Percentiles rank a stretch among this genome's conserved stretches.
Evolutionary conservation across 2,113 vertebrate genomes (phyloP).

Genomic region (Labeo catla): DNA sequence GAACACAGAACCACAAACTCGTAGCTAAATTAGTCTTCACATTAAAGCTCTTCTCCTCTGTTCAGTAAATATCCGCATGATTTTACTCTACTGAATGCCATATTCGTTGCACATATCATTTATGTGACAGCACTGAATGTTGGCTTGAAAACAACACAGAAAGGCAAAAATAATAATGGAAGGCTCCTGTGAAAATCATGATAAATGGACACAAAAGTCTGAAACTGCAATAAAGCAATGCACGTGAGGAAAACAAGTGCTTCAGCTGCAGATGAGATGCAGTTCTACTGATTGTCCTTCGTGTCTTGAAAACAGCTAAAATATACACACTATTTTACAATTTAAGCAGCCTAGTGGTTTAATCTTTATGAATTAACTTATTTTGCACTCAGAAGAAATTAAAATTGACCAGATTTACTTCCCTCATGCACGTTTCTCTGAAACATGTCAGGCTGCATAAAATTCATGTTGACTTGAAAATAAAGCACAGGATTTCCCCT

Average conservation of each 20-base stretch:
- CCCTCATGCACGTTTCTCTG: background rate
- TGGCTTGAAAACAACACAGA: background rate
- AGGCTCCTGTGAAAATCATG: background rate
- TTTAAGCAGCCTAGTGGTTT: constrained; percentile 24
- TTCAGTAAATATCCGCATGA: background rate
- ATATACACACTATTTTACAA: background rate
- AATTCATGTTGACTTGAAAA: background rate
- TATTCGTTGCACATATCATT: background rate
- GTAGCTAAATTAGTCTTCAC: background rate
- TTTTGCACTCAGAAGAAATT: background rate
- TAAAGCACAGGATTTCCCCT: background rate
- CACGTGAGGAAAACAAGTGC: background rate
- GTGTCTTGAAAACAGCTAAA: background rate
- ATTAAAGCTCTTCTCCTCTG: background rate
- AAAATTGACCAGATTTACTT: background rate
- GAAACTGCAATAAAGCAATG: background rate
- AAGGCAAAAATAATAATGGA: background rate
- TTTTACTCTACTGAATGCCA: background rate
- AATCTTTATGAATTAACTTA: background rate
- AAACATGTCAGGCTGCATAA: background rate
- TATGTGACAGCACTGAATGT: background rate
- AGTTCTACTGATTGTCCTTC: background rate
- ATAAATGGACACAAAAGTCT: background rate
- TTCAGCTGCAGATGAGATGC: background rate
- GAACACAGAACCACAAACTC: background rate